These are phyloP conservation scores for Pelodytes ibericus DNA, from an alignment of 2,797 vertebrate genomes.

Conservation along the genomic window DNA sequence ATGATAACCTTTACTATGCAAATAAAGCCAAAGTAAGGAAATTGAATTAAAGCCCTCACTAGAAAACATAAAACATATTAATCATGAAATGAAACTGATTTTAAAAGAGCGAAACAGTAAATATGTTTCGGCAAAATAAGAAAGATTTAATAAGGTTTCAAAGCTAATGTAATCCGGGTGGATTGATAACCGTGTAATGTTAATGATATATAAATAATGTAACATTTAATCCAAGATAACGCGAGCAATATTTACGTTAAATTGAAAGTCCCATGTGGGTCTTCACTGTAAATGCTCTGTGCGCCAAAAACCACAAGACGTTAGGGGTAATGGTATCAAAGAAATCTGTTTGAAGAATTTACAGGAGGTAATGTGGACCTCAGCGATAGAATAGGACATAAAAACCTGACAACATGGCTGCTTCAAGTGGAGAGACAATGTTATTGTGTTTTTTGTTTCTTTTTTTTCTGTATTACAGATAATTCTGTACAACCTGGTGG, in stretches of 20 bases:
- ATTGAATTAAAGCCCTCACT: background rate
- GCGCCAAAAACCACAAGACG: background rate
- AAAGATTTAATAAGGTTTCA: background rate
- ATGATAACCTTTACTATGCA: too few relatives aligned
- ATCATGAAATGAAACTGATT: background rate
- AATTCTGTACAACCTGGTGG: too few relatives aligned
- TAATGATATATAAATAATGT: constrained; percentile 7
- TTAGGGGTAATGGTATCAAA: background rate
- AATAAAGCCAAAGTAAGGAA: too few relatives aligned
- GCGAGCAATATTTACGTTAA: background rate
- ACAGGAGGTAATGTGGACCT: background rate
- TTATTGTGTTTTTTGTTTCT: too few relatives aligned
- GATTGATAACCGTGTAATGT: background rate
- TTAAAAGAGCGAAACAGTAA: background rate
- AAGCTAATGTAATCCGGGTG: background rate
- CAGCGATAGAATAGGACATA: too few relatives aligned
- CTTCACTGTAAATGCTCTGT: background rate
- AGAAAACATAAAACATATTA: background rate
- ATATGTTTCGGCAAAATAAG: background rate
- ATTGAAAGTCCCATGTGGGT: background rate
- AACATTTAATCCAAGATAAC: background rate
- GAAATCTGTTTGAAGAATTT: constrained; percentile 1
- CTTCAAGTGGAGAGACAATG: too few relatives aligned
- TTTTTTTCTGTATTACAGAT: too few relatives aligned
- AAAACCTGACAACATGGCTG: too few relatives aligned